phyloP scores from a whole-genome alignment of 2,888 invertebrate genomes.

The Synanthedon myopaeformis region DNA sequence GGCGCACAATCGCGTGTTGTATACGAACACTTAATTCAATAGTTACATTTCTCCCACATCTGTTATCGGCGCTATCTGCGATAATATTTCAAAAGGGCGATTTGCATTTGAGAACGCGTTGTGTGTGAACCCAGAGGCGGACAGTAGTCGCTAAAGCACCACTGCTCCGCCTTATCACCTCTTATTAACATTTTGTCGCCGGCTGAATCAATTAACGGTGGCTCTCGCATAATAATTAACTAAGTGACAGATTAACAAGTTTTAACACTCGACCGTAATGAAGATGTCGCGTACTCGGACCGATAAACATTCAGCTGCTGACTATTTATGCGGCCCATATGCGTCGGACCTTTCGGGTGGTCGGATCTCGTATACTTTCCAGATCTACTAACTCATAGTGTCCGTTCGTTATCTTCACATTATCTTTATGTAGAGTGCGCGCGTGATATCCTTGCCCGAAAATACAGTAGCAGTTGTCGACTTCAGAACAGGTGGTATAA shows the following conservation, averaged over 20 bases:
- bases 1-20: slow-evolving; percentile 41
- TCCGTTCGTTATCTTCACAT: not conserved
- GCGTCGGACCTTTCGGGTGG: slow-evolving; percentile 13
- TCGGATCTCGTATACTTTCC: slow-evolving; percentile 16
- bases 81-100: slow-evolving; percentile 39
- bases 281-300: slow-evolving; percentile 49
- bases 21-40: slow-evolving; percentile 35
- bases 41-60: slow-evolving; percentile 18
- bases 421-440: not conserved
- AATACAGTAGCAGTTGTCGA: too few relatives aligned
- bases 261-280: slow-evolving; percentile 65
- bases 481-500: too few relatives aligned
- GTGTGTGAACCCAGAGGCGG: slow-evolving; percentile 10
- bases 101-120: slow-evolving; percentile 42
- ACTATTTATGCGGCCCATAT: slow-evolving; percentile 24
- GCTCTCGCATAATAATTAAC: slow-evolving; percentile 61
- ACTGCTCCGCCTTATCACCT: slow-evolving; percentile 36
- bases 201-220: slow-evolving; percentile 57
- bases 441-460: not conserved
- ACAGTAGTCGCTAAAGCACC: slow-evolving; percentile 6
- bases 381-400: not conserved
- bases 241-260: slow-evolving; percentile 62
- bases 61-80: slow-evolving; percentile 40
- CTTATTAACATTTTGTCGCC: slow-evolving; percentile 66
- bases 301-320: slow-evolving; percentile 26